Conservation (phyloP, 2,888 invertebrate genomes). For the Xanthia togata region DNA sequence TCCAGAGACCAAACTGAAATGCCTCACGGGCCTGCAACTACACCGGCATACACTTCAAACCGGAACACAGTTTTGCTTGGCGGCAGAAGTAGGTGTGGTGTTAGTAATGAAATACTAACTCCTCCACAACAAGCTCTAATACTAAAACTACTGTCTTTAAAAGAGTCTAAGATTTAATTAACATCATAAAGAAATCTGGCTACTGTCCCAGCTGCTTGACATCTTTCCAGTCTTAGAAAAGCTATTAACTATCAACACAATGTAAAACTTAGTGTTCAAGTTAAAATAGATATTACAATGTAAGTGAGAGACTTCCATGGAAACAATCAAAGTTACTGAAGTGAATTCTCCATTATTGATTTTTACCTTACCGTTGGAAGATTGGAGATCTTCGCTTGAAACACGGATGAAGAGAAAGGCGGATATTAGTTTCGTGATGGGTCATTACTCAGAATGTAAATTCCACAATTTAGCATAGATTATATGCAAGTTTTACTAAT, state of each 20-base stretch:
- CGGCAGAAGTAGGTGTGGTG: too few relatives aligned
- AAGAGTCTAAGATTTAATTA: not conserved
- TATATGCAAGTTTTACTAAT: not conserved
- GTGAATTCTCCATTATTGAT: conserved; percentile 52
- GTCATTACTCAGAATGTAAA: not conserved
- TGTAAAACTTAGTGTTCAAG: not conserved
- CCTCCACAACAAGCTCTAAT: too few relatives aligned
- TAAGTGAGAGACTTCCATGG: conserved; percentile 6
- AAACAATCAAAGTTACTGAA: conserved; percentile 57
- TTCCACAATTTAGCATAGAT: too few relatives aligned
- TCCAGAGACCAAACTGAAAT: too few relatives aligned
- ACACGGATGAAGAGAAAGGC: conserved; percentile 35
- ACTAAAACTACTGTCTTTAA: not conserved
- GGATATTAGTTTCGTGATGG: not conserved
- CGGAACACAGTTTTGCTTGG: too few relatives aligned
- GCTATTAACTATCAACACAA: conserved; percentile 2
- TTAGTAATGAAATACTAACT: too few relatives aligned
- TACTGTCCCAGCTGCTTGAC: not conserved
- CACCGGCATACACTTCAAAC: too few relatives aligned
- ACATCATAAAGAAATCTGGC: not conserved
- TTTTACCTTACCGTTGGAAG: conserved; percentile 52
- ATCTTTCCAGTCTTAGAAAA: not conserved
- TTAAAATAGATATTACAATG: conserved; percentile 30
- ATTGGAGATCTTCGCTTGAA: conserved; percentile 40
- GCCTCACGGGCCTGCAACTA: too few relatives aligned